Evolutionary conservation across 2,888 invertebrate genomes (phyloP).

Genomic region (Perithous albicinctus): DNA sequence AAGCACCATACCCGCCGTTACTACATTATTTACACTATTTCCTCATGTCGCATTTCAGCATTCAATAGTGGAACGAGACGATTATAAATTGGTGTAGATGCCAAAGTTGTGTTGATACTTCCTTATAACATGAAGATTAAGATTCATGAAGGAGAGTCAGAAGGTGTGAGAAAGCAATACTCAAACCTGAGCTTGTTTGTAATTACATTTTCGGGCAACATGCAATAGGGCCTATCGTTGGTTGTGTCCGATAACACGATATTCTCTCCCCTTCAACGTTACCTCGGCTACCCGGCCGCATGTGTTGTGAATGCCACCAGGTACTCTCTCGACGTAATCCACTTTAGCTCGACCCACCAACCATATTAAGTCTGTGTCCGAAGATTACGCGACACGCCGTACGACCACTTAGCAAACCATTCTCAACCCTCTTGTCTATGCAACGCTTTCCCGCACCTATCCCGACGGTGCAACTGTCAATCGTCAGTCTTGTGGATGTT

Average conservation of each 20-base stretch:
- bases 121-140: not conserved
- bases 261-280: slow-evolving; percentile 50
- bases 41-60: not conserved
- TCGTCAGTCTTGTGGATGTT: not conserved
- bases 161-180: not conserved
- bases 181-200: slow-evolving; percentile 58
- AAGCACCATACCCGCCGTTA: not conserved
- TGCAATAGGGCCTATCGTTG: slow-evolving; percentile 67
- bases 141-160: not conserved
- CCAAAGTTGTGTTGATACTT: slow-evolving; percentile 14
- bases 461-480: not conserved
- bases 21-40: not conserved
- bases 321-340: slow-evolving; percentile 69
- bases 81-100: not conserved
- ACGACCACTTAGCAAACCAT: slow-evolving; percentile 68
- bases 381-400: slow-evolving; percentile 71
- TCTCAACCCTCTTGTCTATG: slow-evolving; percentile 30
- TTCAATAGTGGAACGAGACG: not conserved
- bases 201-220: slow-evolving; percentile 65
- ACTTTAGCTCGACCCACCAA: slow-evolving; percentile 70
- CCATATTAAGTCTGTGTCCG: slow-evolving; percentile 69
- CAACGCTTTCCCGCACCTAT: not conserved
- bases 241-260: slow-evolving; percentile 70
- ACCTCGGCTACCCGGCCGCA: slow-evolving; percentile 45
- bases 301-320: slow-evolving; percentile 56